A percentile compares a stretch with the other conserved stretches of the same genome.
Evolutionary conservation across 2,113 vertebrate genomes (phyloP).

Genomic region (Phoenicopterus ruber): DNA sequence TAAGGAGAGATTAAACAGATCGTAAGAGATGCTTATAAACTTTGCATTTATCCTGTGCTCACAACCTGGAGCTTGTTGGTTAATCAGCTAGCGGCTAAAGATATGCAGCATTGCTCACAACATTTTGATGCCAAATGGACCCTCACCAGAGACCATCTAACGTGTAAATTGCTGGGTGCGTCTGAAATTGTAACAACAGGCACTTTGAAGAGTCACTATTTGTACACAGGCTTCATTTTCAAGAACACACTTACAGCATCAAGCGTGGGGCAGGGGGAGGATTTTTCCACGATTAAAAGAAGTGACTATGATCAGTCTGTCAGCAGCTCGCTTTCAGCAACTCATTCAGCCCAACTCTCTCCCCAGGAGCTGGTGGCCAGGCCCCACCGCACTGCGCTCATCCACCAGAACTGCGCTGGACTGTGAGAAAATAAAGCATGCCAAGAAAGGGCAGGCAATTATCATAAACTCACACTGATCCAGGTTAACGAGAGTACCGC

Average conservation of each 20-base stretch:
- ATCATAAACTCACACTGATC: background rate
- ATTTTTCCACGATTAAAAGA: background rate
- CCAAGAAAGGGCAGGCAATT: background rate
- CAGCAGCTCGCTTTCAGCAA: no score
- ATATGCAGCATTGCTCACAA: background rate
- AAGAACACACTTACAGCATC: background rate
- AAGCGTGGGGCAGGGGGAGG: fast-evolving
- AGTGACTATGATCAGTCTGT: background rate
- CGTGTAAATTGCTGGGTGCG: fast-evolving
- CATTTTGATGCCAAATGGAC: background rate
- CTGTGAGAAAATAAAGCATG: background rate
- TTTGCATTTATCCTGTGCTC: background rate
- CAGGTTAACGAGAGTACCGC: fast-evolving
- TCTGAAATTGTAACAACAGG: background rate
- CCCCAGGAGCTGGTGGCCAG: fast-evolving
- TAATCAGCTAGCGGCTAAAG: background rate
- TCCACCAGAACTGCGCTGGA: background rate
- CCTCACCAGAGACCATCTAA: background rate
- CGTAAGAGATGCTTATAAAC: background rate
- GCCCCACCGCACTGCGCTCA: fast-evolving
- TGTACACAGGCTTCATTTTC: background rate
- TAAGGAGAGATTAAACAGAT: background rate
- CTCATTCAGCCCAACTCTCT: background rate
- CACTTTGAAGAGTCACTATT: background rate
- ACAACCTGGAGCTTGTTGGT: background rate